A percentile compares a stretch with the other conserved stretches of the same genome.
These are phyloP conservation scores for Mastomys natalensis DNA, from an alignment of 2,113 vertebrate genomes.

Conservation along the genomic window DNA sequence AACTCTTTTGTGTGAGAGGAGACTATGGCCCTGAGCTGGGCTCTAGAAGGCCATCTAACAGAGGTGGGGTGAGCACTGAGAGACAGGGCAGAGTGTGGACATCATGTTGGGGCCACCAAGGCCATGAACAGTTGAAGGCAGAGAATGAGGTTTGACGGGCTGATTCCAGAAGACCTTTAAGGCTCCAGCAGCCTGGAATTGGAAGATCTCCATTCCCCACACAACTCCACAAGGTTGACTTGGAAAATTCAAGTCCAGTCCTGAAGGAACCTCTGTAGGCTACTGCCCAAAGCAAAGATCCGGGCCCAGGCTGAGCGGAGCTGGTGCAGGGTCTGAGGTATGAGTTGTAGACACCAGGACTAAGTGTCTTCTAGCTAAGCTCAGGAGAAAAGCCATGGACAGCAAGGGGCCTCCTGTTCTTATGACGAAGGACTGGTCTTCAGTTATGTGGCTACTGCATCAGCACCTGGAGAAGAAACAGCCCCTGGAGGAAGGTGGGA, in stretches of 20 bases:
- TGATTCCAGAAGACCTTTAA: neutral
- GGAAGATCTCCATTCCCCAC: neutral
- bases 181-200: no score
- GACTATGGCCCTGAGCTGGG: neutral
- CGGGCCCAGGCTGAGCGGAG: neutral
- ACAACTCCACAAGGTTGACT: neutral
- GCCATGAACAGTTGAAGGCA: no score
- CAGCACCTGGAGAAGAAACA: neutral
- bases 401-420: neutral
- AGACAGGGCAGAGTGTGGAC: neutral
- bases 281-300: neutral
- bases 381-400: neutral
- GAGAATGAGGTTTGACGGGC: neutral
- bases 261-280: neutral
- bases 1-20: neutral
- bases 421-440: neutral
- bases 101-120: neutral
- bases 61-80: neutral
- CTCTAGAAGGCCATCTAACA: no score
- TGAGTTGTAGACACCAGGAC: neutral
- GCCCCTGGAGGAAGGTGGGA: neutral
- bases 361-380: neutral
- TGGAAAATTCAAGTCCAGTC: neutral
- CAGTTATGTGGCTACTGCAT: rapidly evolving
- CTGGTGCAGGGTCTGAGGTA: neutral